Evolutionary conservation across 2,888 invertebrate species (phyloP).

Genomic region (Horisme vitalbata): DNA sequence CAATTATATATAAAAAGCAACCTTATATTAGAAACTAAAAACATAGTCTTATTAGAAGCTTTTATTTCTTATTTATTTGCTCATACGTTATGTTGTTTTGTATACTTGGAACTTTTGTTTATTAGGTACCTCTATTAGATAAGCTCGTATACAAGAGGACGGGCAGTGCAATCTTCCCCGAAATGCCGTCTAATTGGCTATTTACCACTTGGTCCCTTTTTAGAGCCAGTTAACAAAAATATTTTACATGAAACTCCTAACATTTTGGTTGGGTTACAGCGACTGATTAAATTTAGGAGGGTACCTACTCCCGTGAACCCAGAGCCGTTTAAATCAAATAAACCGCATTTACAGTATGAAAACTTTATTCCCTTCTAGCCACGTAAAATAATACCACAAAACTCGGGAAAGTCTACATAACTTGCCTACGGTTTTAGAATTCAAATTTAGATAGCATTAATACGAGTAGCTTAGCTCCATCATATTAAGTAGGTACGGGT

Average conservation of each 20-base stretch:
- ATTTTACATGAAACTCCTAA: slow-evolving; percentile 34
- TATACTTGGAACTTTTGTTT: too few relatives aligned
- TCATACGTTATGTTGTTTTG: too few relatives aligned
- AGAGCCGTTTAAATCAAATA: slow-evolving; percentile 51
- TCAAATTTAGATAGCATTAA: slow-evolving; percentile 49
- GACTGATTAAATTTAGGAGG: slow-evolving; percentile 48
- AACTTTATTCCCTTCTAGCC: slow-evolving; percentile 54
- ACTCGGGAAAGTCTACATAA: slow-evolving; percentile 50
- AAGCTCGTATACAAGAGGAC: slow-evolving; percentile 1
- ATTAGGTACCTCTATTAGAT: too few relatives aligned
- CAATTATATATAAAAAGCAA: too few relatives aligned
- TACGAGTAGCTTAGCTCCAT: slow-evolving; percentile 36
- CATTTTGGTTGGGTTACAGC: slow-evolving; percentile 39
- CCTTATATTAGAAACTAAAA: too few relatives aligned
- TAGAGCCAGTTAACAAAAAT: slow-evolving; percentile 23
- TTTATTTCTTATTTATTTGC: too few relatives aligned
- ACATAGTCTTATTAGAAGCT: too few relatives aligned
- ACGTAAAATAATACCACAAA: slow-evolving; percentile 57
- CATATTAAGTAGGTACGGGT: slow-evolving; percentile 37
- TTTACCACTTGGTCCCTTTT: slow-evolving; percentile 26
- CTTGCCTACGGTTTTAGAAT: slow-evolving; percentile 51
- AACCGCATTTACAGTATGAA: slow-evolving; percentile 56
- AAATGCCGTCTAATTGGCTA: slow-evolving; percentile 21
- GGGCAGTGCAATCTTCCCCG: slow-evolving; percentile 19
- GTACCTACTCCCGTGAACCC: slow-evolving; percentile 38